A percentile compares a stretch with the other conserved stretches of the same genome.
phyloP scores from a whole-genome alignment of 1,140 invertebrate genomes.

The Tyrophagus putrescentiae region DNA sequence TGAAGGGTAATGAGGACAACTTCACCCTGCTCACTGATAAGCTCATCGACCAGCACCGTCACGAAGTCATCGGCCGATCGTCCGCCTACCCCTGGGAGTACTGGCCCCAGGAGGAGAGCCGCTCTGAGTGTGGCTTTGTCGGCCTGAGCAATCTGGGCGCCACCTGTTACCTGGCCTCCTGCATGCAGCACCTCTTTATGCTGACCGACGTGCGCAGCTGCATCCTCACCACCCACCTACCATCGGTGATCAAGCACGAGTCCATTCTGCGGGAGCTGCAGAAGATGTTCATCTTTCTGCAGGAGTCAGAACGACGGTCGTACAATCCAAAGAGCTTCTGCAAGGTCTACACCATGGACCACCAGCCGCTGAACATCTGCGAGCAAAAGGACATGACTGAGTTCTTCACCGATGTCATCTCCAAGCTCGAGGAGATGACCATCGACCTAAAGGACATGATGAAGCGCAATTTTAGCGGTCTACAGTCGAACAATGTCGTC shows the following conservation, averaged over 20 bases:
- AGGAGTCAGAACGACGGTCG: conserved; percentile 82
- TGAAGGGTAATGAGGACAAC: conserved; percentile 65
- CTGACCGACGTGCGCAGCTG: conserved; percentile 74
- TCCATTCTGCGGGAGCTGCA: conserved; percentile 69
- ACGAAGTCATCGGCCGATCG: conserved; percentile 48
- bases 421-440: conserved; percentile 89
- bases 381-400: conserved; percentile 98
- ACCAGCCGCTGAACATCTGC: conserved; percentile 81
- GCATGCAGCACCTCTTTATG: conserved; percentile 92
- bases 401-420: conserved; percentile 89
- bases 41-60: conserved; percentile 66
- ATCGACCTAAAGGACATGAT: conserved; percentile 73
- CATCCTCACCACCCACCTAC: conserved; percentile 47
- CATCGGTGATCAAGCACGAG: conserved; percentile 54
- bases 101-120: conserved; percentile 85
- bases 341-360: conserved; percentile 91
- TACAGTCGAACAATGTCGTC: conserved; percentile 83
- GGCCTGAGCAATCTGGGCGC: conserved; percentile 74
- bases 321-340: conserved; percentile 90
- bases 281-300: conserved; percentile 83
- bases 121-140: conserved; percentile 82
- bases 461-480: conserved; percentile 78
- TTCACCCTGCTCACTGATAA: conserved; percentile 65
- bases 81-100: conserved; percentile 86
- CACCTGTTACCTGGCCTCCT: conserved; percentile 92